Base-by-base conservation (phyloP, 2,797 vertebrate genomes). In the Amphiprion clarkii region DNA sequence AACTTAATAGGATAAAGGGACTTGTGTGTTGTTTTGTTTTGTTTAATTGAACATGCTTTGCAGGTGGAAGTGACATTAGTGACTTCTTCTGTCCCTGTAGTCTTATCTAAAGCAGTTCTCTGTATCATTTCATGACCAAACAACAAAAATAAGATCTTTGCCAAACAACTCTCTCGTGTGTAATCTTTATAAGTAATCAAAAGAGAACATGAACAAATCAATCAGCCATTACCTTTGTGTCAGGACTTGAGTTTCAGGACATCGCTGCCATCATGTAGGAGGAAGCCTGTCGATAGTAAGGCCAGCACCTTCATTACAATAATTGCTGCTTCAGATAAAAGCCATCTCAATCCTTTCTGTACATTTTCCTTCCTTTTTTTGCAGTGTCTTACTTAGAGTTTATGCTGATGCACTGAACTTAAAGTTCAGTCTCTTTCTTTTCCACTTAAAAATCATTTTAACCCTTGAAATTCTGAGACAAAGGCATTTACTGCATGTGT, bases 321-420 rank as follows among this genome's bases (percentile, higher is more conserved):
- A 58, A 21, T 65, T 77, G 58, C 76, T 79, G 42, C 52, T 65
- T 40, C 36, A 64, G 36, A 74, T 69, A 54, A 68, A 65, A 27
- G 36, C 12, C 39, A 11, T 72, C 49, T 40, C 40, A 59, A 16
- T 74, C 21, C 75, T 56, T 51, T 86, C 16, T 25, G 23, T 33
- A 21, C 1, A 21, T 71, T 71, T 79, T 42, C 51, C n/a, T 44
- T 71, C 29, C 42, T 64, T 76, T 23, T 23, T 69, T 31, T 29
- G 33, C 61, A 40, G 19, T 53, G 33, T 27, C 23, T 77, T 5
- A 0, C 36, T 16, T 17, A 73, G 42, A 40, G 14, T 67, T 57
- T n/a, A n/a, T 66, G 36, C 39, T 80, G 33, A 39, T 39, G 42
- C 16, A 44, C 42, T 16, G 9, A 19, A 49, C n/a, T 49, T 16